Conservation (phyloP, 2,888 invertebrate genomes). For the Cheiracanthium punctorium region DNA sequence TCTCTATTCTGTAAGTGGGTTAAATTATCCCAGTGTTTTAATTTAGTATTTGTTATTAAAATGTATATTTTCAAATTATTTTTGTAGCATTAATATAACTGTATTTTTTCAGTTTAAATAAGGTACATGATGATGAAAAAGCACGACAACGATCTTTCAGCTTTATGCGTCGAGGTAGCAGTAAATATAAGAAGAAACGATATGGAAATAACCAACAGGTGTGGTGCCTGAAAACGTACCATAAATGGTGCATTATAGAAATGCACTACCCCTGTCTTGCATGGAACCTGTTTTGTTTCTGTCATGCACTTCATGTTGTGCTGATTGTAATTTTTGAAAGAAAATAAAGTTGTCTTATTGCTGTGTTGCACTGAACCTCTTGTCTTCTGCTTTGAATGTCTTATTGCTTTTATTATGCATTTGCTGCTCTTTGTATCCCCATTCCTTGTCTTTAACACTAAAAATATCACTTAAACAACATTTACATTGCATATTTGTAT, state of each 20-base stretch:
- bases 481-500: no score
- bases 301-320: slow-evolving; percentile 57
- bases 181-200: slow-evolving; percentile 73
- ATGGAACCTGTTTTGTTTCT: slow-evolving; percentile 52
- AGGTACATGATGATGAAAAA: slow-evolving; percentile 73
- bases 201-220: slow-evolving; percentile 64
- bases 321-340: slow-evolving; percentile 24
- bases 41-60: no score
- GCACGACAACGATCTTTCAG: slow-evolving; percentile 75
- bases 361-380: slow-evolving; percentile 64
- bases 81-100: background rate
- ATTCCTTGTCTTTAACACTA: background rate
- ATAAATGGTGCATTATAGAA: slow-evolving; percentile 37
- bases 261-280: slow-evolving; percentile 50
- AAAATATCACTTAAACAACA: no score
- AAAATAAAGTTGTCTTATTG: slow-evolving; percentile 45
- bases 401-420: slow-evolving; percentile 24
- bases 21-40: no score
- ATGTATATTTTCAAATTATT: no score
- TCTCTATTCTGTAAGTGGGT: background rate
- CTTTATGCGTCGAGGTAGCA: slow-evolving; percentile 76
- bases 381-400: slow-evolving; percentile 49
- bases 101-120: slow-evolving; percentile 74
- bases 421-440: slow-evolving; percentile 1
- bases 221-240: slow-evolving; percentile 50